These are phyloP conservation scores for Petrolisthes cinctipes DNA, from an alignment of 2,888 invertebrate genomes.

Conservation along the genomic window DNA sequence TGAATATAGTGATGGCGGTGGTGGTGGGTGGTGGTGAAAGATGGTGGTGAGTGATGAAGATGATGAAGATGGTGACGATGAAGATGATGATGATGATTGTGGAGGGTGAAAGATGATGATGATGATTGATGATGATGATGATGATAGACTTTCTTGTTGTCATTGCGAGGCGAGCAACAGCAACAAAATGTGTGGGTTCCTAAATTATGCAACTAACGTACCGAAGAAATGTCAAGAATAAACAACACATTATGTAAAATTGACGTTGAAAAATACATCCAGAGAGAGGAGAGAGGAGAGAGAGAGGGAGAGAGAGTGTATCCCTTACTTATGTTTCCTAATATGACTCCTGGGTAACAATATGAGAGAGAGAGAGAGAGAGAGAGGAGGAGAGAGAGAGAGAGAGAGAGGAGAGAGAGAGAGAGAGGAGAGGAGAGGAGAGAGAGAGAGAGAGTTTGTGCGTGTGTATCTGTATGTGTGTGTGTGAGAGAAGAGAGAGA, in stretches of 20 bases:
- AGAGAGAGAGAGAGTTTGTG: constrained; percentile 25
- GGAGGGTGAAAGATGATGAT: not conserved
- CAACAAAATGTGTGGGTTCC: not conserved
- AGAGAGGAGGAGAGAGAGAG: not conserved
- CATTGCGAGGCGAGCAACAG: not conserved
- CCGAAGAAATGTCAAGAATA: not conserved
- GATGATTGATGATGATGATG: not conserved
- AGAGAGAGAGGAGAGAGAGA: not conserved
- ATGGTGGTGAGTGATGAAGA: not conserved
- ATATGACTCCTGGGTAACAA: too few species aligned
- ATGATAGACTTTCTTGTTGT: not conserved
- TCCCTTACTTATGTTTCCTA: too few species aligned
- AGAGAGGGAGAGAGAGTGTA: not conserved
- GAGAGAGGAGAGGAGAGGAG: constrained; percentile 1
- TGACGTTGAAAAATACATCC: not conserved
- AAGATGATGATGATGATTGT: not conserved
- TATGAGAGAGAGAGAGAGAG: not conserved
- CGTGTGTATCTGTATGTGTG: too few species aligned
- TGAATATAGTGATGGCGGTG: not conserved
- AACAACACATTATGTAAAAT: not conserved
- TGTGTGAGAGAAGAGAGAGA: not conserved
- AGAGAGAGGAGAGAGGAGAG: not conserved
- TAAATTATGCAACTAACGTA: not conserved
- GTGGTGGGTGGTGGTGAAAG: not conserved
- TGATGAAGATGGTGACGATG: not conserved